Evolutionary conservation across 1,140 invertebrate genomes (phyloP), one percentile per base, ranked within the genome.

Genomic region (Delia radicum): DNA sequence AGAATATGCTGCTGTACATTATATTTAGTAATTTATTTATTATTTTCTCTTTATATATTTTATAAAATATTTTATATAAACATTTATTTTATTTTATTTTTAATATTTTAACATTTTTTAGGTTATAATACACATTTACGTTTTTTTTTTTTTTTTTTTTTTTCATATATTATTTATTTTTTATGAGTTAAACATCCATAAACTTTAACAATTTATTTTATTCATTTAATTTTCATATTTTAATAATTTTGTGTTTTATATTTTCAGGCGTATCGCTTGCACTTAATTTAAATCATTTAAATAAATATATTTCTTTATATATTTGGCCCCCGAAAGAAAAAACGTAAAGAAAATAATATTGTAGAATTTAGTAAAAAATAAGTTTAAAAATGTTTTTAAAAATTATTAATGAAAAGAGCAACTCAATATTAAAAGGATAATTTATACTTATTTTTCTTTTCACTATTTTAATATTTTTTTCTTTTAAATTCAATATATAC

Each of bases 281-380:
- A 55, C 48, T 55, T 55, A 55, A 55, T 55, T 55, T 55, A 73
- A 73, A 27, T 55, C 13, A 10, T 69, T 46, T 73, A 55, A 24
- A 21, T 55, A 24, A 55, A n/a, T 73, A 31, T 46, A 13, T 24
- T 55, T 28, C 55, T 55, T 48, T 61, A 21, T 69, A 37, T 69
- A 18, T 69, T 74, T 74, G 74, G 74, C 74, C 74, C 74, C 74
- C 74, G 74, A 74, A 74, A 74, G 62, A 27, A 74, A 27, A 55
- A 61, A 21, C 6, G n/a, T 28, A 65, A 65, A 10, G 12, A 69
- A 69, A 69, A 69, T 33, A 69, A 24, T 4, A 55, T 55, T 24
- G 8, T 24, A 24, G 24, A 55, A 55, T 55, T 21, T 21, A 18
- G n/a, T 7, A 55, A 55, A 21, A 21, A 42, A 42, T 42, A n/a